Conservation (phyloP, 2,113 vertebrate species). For the Pitta sordida region DNA sequence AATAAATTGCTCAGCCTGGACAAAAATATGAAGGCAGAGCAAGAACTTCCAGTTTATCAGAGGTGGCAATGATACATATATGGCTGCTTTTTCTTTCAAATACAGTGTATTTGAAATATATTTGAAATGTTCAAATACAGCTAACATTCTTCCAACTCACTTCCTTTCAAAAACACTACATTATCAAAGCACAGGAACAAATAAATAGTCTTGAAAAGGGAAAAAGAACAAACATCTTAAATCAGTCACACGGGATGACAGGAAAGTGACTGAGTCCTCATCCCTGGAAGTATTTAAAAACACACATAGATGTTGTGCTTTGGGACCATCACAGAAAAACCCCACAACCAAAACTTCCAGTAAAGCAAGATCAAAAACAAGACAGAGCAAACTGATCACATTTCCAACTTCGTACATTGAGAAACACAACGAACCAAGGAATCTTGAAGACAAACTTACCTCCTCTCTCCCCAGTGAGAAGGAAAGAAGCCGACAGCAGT, state of each 20-base stretch:
- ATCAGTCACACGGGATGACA: neutral
- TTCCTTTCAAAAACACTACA: neutral
- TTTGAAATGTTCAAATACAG: neutral
- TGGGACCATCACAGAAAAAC: neutral
- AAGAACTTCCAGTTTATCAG: neutral
- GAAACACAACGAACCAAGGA: neutral
- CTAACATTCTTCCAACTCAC: neutral
- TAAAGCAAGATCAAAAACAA: neutral
- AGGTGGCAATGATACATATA: neutral
- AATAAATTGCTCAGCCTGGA: neutral
- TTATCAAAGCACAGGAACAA: neutral
- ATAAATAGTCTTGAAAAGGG: neutral
- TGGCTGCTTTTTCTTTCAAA: neutral
- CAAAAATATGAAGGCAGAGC: neutral
- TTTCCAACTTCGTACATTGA: neutral
- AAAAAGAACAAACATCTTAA: neutral
- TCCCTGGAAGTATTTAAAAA: neutral
- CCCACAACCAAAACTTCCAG: neutral
- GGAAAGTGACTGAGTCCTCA: neutral
- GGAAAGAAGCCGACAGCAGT: constrained; percentile 90
- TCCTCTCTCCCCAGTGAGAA: constrained; percentile 88
- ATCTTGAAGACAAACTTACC: constrained; percentile 67
- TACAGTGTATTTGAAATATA: neutral
- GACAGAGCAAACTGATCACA: neutral
- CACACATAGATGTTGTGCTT: neutral